These are phyloP conservation scores for Nerophis ophidion DNA, from an alignment of 2,113 vertebrate species.

Conservation along the genomic window DNA sequence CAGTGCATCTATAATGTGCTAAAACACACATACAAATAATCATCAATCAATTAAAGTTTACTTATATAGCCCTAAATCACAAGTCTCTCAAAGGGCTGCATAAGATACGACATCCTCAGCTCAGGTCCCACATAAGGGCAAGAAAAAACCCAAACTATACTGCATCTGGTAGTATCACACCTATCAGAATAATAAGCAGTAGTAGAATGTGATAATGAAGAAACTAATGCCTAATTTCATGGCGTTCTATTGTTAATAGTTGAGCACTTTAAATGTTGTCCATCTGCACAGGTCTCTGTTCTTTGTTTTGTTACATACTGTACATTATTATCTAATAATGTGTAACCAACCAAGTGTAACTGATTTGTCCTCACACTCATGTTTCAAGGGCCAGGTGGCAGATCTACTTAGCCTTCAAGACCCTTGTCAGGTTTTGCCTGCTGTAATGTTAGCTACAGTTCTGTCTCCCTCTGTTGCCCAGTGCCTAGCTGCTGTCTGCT, in stretches of 20 bases:
- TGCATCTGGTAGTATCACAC: not conserved
- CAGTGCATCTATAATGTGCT: too few relatives aligned
- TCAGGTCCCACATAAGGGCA: too few relatives aligned
- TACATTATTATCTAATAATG: constrained; percentile 14
- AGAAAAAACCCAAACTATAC: too few relatives aligned
- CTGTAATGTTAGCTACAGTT: constrained; percentile 42
- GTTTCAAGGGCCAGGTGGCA: constrained; percentile 67
- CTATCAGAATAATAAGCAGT: not conserved
- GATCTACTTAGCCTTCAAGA: constrained; percentile 21
- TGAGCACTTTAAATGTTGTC: constrained; percentile 20
- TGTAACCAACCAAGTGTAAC: constrained; percentile 36
- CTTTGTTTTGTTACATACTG: constrained; percentile 20
- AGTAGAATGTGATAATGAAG: constrained; percentile 2
- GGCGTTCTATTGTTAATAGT: not conserved
- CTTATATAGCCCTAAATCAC: too few relatives aligned
- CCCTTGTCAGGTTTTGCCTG: constrained; percentile 23
- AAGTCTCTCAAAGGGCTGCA: too few relatives aligned
- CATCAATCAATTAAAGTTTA: too few relatives aligned
- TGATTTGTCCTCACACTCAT: constrained; percentile 20
- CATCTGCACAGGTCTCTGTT: constrained; percentile 3
- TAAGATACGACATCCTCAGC: too few relatives aligned
- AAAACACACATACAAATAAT: too few relatives aligned
- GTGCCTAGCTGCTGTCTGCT: constrained; percentile 41
- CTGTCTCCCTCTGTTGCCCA: constrained; percentile 8
- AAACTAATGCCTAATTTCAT: not conserved